Conservation (phyloP, 1,140 invertebrate genomes). For the Eriosoma lanigerum region DNA sequence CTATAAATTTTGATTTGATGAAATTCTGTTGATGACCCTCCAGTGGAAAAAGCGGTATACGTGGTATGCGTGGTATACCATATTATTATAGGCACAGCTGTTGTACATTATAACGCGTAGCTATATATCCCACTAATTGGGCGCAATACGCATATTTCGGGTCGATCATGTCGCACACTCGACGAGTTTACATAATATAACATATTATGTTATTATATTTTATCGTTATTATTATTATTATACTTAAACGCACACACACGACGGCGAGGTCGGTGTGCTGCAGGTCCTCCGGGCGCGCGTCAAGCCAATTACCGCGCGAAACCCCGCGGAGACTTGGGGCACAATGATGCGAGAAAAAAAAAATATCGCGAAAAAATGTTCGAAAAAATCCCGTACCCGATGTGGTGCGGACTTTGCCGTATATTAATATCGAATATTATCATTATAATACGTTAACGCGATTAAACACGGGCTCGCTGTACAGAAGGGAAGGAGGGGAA, state of each 20-base stretch:
- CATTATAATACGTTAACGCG: not conserved
- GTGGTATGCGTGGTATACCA: too few species aligned
- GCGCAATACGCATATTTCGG: not conserved
- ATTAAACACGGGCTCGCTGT: not conserved
- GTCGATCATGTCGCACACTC: not conserved
- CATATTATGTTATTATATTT: too few species aligned
- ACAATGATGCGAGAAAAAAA: not conserved
- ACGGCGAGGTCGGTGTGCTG: not conserved
- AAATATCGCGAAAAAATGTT: not conserved
- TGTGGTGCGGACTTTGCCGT: not conserved
- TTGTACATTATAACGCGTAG: too few species aligned
- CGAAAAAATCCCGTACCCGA: too few species aligned
- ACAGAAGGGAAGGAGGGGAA: not conserved
- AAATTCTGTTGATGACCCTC: too few species aligned
- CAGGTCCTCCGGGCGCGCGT: constrained; percentile 13
- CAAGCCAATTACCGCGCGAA: constrained; percentile 19
- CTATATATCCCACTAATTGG: not conserved
- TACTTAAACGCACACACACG: not conserved
- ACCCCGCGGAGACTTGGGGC: not conserved
- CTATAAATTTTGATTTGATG: too few species aligned
- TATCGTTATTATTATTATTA: not conserved
- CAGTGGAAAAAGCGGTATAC: too few species aligned
- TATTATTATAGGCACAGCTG: too few species aligned
- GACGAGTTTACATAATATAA: too few species aligned
- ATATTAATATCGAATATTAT: not conserved